Conservation (phyloP, 2,797 vertebrate genomes). For the Helostoma temminkii region DNA sequence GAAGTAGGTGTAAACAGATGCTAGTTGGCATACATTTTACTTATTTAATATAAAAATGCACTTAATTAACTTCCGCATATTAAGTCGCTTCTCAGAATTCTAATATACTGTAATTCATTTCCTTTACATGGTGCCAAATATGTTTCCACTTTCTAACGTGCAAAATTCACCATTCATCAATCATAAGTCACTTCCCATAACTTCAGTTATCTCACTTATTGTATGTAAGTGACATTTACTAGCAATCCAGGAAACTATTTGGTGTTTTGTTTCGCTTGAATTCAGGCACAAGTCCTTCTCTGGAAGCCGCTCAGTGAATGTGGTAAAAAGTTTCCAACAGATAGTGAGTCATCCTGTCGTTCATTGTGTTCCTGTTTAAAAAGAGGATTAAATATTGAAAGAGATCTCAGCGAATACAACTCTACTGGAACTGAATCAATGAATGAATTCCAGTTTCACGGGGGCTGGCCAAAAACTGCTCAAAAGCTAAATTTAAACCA, state of each 20-base stretch:
- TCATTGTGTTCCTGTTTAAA: not conserved
- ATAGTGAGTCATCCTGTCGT: not conserved
- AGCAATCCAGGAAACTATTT: constrained; percentile 2
- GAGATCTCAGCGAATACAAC: not conserved
- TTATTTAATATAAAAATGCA: no score
- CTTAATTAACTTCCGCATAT: no score
- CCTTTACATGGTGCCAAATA: not conserved
- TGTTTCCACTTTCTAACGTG: no score
- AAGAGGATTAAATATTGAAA: not conserved
- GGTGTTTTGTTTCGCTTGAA: not conserved
- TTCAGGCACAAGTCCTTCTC: not conserved
- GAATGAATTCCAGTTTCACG: not conserved
- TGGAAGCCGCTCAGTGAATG: not conserved
- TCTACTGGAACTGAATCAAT: not conserved
- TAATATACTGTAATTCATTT: no score
- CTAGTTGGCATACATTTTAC: no score
- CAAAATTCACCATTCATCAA: not conserved
- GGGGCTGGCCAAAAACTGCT: not conserved
- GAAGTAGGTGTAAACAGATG: no score
- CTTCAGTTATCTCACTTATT: not conserved
- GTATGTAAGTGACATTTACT: constrained; percentile 14
- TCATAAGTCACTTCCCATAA: not conserved
- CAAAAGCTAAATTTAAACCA: not conserved
- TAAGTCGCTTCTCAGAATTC: no score
- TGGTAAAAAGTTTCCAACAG: constrained; percentile 1